Percentiles rank a stretch among this genome's conserved stretches.
phyloP scores from a whole-genome alignment of 2,113 vertebrate species.

The Hylia prasina region DNA sequence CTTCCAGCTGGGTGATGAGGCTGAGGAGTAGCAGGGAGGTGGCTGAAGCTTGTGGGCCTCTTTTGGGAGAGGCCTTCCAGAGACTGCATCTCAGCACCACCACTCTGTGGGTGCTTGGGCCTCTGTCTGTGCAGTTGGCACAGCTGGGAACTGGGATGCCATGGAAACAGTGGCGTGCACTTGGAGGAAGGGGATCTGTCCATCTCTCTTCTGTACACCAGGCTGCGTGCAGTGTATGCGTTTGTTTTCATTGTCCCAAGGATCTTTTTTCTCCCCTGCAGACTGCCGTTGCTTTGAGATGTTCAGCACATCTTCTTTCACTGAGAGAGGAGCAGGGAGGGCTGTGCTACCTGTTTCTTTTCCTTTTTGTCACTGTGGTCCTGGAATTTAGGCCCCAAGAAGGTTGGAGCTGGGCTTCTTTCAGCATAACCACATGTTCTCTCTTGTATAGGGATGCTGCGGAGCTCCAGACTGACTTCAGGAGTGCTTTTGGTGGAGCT shows the following conservation, averaged over 20 bases:
- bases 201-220: not conserved
- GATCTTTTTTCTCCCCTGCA: not conserved
- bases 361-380: not conserved
- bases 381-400: not conserved
- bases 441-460: not conserved
- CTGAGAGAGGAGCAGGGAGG: not conserved
- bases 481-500: not conserved
- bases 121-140: accelerated
- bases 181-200: not conserved
- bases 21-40: not conserved
- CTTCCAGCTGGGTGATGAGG: not conserved
- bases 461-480: not conserved
- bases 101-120: not conserved
- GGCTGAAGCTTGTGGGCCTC: not conserved
- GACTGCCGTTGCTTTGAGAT: not conserved
- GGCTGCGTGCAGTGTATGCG: not conserved
- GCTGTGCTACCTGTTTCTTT: not conserved
- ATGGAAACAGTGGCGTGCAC: not conserved
- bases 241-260: not conserved
- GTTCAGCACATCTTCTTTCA: not conserved
- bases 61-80: not conserved
- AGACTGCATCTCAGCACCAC: not conserved
- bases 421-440: accelerated
- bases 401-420: not conserved
- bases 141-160: accelerated